A percentile compares a stretch with the other conserved stretches of the same genome.
Conservation (phyloP, 2,113 vertebrate species). For the Percopsis transmontana region DNA sequence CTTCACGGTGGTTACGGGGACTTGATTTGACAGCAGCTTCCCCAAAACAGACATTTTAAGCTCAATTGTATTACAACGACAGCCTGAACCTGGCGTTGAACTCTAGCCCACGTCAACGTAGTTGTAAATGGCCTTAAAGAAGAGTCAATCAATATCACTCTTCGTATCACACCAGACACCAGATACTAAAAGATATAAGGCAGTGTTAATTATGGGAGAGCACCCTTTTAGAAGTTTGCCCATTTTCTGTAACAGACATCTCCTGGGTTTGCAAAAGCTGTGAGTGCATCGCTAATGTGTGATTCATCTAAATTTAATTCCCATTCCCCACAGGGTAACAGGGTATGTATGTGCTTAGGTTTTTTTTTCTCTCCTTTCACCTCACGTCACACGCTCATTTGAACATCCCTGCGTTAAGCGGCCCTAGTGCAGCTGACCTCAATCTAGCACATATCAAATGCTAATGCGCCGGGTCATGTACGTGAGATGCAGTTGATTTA, state of each 20-base stretch:
- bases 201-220: not conserved
- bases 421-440: constrained; percentile 15
- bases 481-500: constrained; percentile 10
- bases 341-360: constrained; percentile 8
- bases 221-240: not conserved
- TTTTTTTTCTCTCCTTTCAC: not conserved
- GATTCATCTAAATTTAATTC: not conserved
- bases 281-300: not conserved
- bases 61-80: not conserved
- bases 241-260: not conserved
- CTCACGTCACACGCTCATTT: not conserved
- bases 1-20: constrained; percentile 16
- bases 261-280: not conserved
- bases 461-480: constrained; percentile 16
- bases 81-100: not conserved
- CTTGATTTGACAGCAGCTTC: constrained; percentile 12
- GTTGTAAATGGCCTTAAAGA: no score
- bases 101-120: no score
- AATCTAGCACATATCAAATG: constrained; percentile 8
- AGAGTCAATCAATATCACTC: not conserved
- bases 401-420: constrained; percentile 5
- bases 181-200: not conserved
- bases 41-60: constrained; percentile 10
- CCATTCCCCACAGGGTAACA: not conserved
- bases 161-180: not conserved